A percentile compares a stretch with the other conserved stretches of the same genome.
Evolutionary conservation across 1,140 invertebrate species (phyloP).

Genomic region (Drosophila takahashii): DNA sequence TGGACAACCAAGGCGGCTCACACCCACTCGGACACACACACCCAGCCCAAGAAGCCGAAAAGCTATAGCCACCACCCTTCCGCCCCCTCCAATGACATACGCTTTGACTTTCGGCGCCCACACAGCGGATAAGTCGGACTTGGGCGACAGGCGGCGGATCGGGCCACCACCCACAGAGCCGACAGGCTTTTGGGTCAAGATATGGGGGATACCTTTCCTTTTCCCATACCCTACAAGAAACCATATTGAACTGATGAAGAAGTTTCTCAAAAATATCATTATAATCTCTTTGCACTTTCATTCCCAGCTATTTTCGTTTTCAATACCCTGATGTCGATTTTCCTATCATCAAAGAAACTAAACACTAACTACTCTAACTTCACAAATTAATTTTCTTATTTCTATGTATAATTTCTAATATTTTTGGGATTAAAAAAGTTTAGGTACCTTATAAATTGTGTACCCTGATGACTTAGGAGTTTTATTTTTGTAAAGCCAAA

Average conservation of each 20-base stretch:
- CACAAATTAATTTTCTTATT: no score
- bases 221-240: conserved; percentile 35
- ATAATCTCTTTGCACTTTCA: background rate
- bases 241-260: no score
- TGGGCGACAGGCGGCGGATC: conserved; percentile 35
- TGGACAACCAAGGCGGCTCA: conserved; percentile 20
- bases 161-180: conserved; percentile 47
- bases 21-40: conserved; percentile 37
- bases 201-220: conserved; percentile 56
- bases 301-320: background rate
- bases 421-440: background rate
- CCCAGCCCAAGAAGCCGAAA: background rate
- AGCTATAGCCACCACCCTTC: conserved; percentile 2
- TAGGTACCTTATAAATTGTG: no score
- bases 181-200: conserved; percentile 52
- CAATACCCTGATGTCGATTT: background rate
- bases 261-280: background rate
- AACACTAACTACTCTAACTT: background rate
- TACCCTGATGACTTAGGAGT: no score
- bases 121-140: conserved; percentile 31
- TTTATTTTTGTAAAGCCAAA: no score
- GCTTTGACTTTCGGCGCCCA: conserved; percentile 53
- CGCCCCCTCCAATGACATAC: conserved; percentile 36
- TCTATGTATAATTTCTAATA: no score
- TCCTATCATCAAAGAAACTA: no score